Evolutionary conservation across 2,888 invertebrate genomes (phyloP), one percentile per base, ranked within the genome.

Genomic region (Andrena trimmerana): DNA sequence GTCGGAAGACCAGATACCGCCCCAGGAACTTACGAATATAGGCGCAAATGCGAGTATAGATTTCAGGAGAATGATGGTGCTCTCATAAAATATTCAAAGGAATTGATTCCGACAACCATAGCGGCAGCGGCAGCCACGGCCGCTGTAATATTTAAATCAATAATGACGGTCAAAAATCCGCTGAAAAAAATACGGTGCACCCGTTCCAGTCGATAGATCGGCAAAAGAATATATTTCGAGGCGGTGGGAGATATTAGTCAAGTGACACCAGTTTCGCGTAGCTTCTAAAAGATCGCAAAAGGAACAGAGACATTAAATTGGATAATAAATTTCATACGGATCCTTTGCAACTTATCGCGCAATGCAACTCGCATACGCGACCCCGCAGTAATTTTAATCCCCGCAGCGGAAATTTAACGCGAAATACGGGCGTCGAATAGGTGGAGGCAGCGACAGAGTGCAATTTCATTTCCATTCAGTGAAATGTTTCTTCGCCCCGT

Each of bases 61-160:
- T 89, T 89, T 87, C 87, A 86, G 81, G 86, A 87, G 88, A 86
- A 85, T 81, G 89, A 86, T 86, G 88, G 88, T 80, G 79, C 75
- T 84, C 71, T 82, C 70, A 91, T 92, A 82, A 92, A 92, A 92
- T 92, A 92, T 92, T 92, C 92, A 92, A 65, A 70, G 85, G 81
- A 92, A 92, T 92, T 92, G 92, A 92, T 88, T 81, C 48, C 60
- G 63, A 66, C 78, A 54, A 72, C 69, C 75, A 67, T 84, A 78
- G 65, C 52, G 20, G 60, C 50, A 29, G 63, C 50, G 36, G 68
- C 48, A 59, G 63, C n/a, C 33, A 31, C 20, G 20, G 16, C 31
- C 42, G 67, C 24, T 48, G 1, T 52, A 68, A 63, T 73, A 13
- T 54, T 71, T 52, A 50, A 24, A 62, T 57, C 48, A n/a, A 81